Evolutionary conservation across 1,140 invertebrate genomes (phyloP).

Genomic region (Conus ventricosus): DNA sequence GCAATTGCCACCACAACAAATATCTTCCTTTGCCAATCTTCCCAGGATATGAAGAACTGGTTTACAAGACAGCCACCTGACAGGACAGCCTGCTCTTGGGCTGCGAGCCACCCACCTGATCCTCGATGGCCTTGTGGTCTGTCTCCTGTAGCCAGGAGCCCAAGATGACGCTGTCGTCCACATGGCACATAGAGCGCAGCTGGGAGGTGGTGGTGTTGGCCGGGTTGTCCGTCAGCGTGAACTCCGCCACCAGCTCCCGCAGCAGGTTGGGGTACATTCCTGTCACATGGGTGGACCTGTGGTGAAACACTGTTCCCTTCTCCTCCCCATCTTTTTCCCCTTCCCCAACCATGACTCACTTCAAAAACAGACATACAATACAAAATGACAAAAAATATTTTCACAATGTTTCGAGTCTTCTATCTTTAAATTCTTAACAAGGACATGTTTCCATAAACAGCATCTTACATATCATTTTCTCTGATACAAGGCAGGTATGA

Average conservation of each 20-base stretch:
- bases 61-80: no score
- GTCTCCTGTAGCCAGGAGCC: constrained; percentile 87
- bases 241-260: constrained; percentile 94
- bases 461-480: no score
- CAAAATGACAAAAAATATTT: background rate
- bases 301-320: constrained; percentile 2
- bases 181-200: constrained; percentile 90
- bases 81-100: no score
- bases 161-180: constrained; percentile 85
- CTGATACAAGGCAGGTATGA: background rate
- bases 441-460: no score
- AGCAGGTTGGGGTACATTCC: constrained; percentile 74
- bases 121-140: constrained; percentile 96
- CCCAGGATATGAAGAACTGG: no score
- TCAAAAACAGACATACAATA: background rate
- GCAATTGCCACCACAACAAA: no score
- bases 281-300: constrained; percentile 35
- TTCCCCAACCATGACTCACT: background rate
- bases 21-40: no score
- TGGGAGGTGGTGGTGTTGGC: constrained; percentile 95
- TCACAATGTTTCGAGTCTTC: no score
- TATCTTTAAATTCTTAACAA: no score
- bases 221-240: constrained; percentile 95
- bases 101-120: constrained; percentile 84
- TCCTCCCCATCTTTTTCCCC: background rate